Evolutionary conservation across 2,888 invertebrate genomes (phyloP).

Genomic region (Stenoptilia bipunctidactyla): DNA sequence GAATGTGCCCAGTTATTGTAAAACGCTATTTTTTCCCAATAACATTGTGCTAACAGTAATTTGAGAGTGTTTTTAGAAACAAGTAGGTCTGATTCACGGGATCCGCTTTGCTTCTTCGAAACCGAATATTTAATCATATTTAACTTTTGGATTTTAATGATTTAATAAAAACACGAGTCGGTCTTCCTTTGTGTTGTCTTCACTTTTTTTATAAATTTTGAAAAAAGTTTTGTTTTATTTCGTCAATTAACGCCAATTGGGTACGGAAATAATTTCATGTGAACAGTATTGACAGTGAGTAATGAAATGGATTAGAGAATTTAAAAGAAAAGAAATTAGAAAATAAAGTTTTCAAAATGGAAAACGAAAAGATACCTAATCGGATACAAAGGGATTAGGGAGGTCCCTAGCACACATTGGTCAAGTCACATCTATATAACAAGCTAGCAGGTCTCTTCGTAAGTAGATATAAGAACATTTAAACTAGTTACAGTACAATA

Average conservation of each 20-base stretch:
- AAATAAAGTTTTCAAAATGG: constrained; percentile 15
- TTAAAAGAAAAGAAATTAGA: constrained; percentile 24
- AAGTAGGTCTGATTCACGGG: constrained; percentile 47
- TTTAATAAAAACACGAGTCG: constrained; percentile 13
- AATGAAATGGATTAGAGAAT: constrained; percentile 16
- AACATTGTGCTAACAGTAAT: constrained; percentile 56
- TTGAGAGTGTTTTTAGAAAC: constrained; percentile 61
- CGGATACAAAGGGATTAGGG: constrained; percentile 53
- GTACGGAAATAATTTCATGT: not conserved
- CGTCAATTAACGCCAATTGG: not conserved
- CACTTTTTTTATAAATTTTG: not conserved
- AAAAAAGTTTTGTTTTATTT: not conserved
- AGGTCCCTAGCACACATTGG: constrained; percentile 52
- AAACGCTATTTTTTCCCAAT: constrained; percentile 47
- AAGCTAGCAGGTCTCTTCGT: constrained; percentile 58
- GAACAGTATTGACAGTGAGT: not conserved
- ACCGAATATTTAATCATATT: constrained; percentile 14
- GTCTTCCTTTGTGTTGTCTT: not conserved
- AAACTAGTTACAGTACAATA: constrained; percentile 62
- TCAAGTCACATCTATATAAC: constrained; percentile 63
- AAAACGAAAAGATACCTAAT: constrained; percentile 42
- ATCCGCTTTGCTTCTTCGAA: constrained; percentile 36
- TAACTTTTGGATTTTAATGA: constrained; percentile 11
- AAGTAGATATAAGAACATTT: constrained; percentile 47
- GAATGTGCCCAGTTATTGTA: constrained; percentile 39